Conservation (phyloP, 2,888 invertebrate species). For the Aphelenchoides bicaudatus region DNA sequence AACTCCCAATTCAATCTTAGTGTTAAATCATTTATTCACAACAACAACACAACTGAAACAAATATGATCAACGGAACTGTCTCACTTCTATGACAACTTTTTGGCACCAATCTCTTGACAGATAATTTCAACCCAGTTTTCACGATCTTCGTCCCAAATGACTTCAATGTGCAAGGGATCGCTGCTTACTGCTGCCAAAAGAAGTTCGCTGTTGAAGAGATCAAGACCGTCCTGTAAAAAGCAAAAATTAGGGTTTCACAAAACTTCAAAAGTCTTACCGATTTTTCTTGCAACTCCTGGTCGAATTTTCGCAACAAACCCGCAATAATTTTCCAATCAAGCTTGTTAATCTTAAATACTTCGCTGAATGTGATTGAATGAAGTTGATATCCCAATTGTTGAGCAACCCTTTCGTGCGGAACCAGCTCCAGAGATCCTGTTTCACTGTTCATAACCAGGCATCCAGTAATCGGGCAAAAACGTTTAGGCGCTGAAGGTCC, state of each 20-base stretch:
- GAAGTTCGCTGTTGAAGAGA: conserved; percentile 52
- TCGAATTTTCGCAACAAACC: conserved; percentile 34
- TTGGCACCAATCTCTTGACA: conserved; percentile 23
- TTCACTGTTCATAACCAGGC: conserved; percentile 41
- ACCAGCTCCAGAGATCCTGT: conserved; percentile 37
- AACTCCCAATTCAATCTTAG: no score
- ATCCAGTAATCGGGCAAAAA: conserved; percentile 50
- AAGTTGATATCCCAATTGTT: conserved; percentile 31
- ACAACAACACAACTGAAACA: no score
- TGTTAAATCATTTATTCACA: no score
- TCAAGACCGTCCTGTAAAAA: conserved; percentile 48
- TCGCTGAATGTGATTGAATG: conserved; percentile 45
- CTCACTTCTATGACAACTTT: conserved; percentile 1
- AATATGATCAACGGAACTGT: no score
- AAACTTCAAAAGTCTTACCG: conserved; percentile 20
- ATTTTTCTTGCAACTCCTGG: conserved; percentile 46
- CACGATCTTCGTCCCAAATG: conserved; percentile 51
- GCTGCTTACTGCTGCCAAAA: conserved; percentile 30
- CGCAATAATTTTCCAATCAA: conserved; percentile 41
- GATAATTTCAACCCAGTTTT: conserved; percentile 40
- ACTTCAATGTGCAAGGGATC: conserved; percentile 40
- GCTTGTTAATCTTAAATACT: conserved; percentile 16
- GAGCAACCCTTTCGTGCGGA: conserved; percentile 40
- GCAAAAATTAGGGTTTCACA: conserved; percentile 10
- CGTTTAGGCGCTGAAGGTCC: conserved; percentile 43